Evolutionary conservation across 2,888 invertebrate species (phyloP).

Genomic region (Slavum lentiscoides): DNA sequence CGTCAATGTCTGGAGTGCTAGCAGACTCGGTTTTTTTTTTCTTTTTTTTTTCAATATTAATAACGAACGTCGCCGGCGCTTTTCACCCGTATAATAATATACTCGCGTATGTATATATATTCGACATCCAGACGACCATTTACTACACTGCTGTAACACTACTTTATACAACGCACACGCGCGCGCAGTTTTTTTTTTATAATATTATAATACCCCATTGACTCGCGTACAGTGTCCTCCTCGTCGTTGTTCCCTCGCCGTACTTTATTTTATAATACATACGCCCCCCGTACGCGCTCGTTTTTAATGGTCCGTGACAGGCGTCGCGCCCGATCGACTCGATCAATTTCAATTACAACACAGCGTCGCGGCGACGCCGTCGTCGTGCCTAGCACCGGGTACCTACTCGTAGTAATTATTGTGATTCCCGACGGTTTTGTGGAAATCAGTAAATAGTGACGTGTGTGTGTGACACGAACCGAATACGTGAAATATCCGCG

Average conservation of each 20-base stretch:
- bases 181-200: neutral
- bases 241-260: constrained; percentile 27
- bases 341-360: constrained; percentile 52
- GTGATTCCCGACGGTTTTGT: too few relatives aligned
- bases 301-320: constrained; percentile 52
- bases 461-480: too few relatives aligned
- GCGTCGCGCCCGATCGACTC: constrained; percentile 51
- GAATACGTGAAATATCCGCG: too few relatives aligned
- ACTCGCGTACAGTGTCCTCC: neutral
- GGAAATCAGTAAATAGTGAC: too few relatives aligned
- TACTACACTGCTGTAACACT: neutral
- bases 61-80: too few relatives aligned
- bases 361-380: constrained; percentile 5
- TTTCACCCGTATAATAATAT: too few relatives aligned
- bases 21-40: too few relatives aligned
- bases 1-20: too few relatives aligned
- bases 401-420: too few relatives aligned
- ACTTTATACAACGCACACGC: neutral
- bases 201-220: constrained; percentile 1
- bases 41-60: too few relatives aligned
- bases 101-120: too few relatives aligned
- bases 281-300: neutral
- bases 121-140: too few relatives aligned
- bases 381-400: constrained; percentile 50
- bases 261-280: neutral